Evolutionary conservation across 2,113 vertebrate genomes (phyloP).

Genomic region (Turnix velox): DNA sequence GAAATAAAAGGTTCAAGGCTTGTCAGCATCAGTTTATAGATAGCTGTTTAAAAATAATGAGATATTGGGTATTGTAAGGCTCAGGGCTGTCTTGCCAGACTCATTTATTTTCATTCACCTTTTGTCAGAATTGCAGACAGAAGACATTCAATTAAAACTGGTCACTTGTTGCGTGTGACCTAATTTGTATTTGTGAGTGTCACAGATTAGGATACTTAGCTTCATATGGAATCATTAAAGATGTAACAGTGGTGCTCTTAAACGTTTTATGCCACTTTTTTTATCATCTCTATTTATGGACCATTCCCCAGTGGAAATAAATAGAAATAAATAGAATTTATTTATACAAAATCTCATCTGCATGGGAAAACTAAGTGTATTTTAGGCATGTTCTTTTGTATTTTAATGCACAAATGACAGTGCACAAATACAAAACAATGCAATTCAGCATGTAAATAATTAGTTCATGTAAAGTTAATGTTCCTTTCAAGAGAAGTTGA

Average conservation of each 20-base stretch:
- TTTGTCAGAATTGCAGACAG: constrained; percentile 81
- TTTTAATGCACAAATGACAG: constrained; percentile 39
- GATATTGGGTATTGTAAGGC: constrained; percentile 82
- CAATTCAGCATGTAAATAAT: constrained; percentile 4
- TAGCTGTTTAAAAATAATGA: constrained; percentile 86
- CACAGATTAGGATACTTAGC: constrained; percentile 51
- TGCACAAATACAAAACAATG: too few relatives aligned
- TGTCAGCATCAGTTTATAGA: constrained; percentile 84
- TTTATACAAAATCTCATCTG: constrained; percentile 34
- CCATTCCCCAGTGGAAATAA: background rate
- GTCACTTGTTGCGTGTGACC: constrained; percentile 77
- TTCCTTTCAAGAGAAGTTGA: constrained; percentile 18
- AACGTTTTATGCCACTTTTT: constrained; percentile 11
- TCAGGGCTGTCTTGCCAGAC: constrained; percentile 79
- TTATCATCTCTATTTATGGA: background rate
- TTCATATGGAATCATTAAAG: constrained; percentile 16
- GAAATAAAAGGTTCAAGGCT: constrained; percentile 81
- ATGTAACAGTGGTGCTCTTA: background rate
- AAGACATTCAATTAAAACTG: constrained; percentile 83
- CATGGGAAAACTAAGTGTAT: background rate
- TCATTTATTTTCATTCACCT: constrained; percentile 83
- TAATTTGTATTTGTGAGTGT: constrained; percentile 73
- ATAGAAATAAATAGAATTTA: constrained; percentile 32
- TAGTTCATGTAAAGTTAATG: constrained; percentile 52
- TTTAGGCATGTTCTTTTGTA: constrained; percentile 14